A percentile compares a stretch with the other conserved stretches of the same genome.
These are phyloP conservation scores for Hylia prasina DNA, from an alignment of 2,113 vertebrate species.

Conservation along the genomic window DNA sequence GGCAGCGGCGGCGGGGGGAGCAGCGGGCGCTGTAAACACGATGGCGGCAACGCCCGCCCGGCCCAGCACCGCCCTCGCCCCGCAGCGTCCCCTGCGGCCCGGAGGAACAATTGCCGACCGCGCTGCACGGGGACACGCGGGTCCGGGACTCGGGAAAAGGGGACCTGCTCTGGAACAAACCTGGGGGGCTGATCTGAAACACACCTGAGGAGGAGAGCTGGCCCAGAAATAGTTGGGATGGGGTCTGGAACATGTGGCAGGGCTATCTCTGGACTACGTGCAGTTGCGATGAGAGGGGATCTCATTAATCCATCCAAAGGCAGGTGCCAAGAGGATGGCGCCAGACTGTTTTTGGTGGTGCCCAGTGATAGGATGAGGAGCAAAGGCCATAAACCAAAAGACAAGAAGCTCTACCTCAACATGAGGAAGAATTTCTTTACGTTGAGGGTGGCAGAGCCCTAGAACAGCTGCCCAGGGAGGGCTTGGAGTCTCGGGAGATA, in stretches of 20 bases:
- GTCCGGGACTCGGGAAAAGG: neutral
- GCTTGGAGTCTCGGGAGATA: fast-evolving
- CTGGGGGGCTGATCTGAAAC: neutral
- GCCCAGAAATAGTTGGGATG: neutral
- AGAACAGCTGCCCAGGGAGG: neutral
- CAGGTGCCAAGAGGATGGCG: neutral
- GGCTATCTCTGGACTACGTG: neutral
- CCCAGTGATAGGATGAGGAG: fast-evolving
- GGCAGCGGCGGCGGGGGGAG: neutral
- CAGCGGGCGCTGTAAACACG: constrained; percentile 9
- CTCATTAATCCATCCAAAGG: neutral
- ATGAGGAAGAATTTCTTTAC: neutral
- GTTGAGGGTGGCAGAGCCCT: neutral
- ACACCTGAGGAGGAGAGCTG: neutral
- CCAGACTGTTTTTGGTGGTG: neutral
- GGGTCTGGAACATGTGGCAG: fast-evolving
- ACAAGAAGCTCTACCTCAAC: neutral
- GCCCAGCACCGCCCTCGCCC: neutral
- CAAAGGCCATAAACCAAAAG: neutral
- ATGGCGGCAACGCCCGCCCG: neutral
- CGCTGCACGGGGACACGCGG: neutral
- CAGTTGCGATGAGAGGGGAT: neutral
- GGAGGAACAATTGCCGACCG: neutral
- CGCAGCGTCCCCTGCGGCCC: neutral
- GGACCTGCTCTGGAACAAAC: too few species aligned